Base-by-base conservation (phyloP, 2,113 vertebrate species). In the Pelobates fuscus region DNA sequence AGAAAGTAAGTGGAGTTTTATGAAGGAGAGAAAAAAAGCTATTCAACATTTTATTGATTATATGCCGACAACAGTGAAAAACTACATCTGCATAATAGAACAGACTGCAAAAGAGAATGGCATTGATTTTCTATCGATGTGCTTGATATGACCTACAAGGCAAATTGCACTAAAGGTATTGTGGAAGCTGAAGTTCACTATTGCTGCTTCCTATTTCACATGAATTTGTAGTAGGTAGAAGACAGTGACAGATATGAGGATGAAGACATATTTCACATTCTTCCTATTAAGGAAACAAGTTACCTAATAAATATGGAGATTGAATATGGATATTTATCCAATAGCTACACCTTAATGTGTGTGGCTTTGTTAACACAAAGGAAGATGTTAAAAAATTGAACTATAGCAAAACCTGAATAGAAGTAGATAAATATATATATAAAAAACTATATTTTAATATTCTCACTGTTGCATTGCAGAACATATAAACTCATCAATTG, bases 51-150 rank as follows among this genome's bases (percentile, higher is more conserved):
- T 69, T 76, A 77, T 77, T 27, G 82, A 82, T 58, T 55, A 55
- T 55, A n/a, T 62, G 77, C 77, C 71, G 79, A 2, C 25, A 26
- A 30, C 20, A 70, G 64, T 80, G 73, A 80, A 66, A 63, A 27
- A 58, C 30, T 30, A 68, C 62, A 74, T 77, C 70, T 21, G 37
- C 44, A 69, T 58, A 73, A 25, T 29, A 57, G 68, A 71, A 63
- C 10, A 77, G 46, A 49, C 61, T 78, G 32, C 29, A 60, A 72
- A 71, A 68, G n/a, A 77, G 62, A 80, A 68, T 63, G 10, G 17
- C 23, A 1, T 43, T 32, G 11, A 64, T 59, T 59, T 73, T 60
- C 37, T 71, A 63, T 18, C 21, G 65, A 78, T 79, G 75, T 69
- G 5, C 21, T 5, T 0, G 0, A 17, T 32, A 70, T 24, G 32